A percentile compares a stretch with the other conserved stretches of the same genome.
phyloP scores from a whole-genome alignment of 2,113 vertebrate genomes.

The Prinia subflava region DNA sequence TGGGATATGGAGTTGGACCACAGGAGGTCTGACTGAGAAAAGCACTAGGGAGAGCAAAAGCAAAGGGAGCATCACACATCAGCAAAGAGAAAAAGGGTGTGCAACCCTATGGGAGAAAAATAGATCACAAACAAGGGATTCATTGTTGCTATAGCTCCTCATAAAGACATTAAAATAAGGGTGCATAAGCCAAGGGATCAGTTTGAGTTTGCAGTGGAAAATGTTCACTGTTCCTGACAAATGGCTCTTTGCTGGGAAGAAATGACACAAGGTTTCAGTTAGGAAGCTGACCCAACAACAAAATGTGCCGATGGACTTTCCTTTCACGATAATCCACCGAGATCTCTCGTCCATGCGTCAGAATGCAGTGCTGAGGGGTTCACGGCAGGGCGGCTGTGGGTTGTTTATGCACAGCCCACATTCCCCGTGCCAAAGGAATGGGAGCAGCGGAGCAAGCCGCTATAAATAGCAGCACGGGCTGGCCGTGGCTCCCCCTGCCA shows the following conservation, averaged over 20 bases:
- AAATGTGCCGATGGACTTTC: background rate
- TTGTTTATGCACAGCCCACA: background rate
- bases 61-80: background rate
- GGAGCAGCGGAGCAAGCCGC: background rate
- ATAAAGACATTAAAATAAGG: background rate
- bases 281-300: background rate
- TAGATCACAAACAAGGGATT: background rate
- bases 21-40: background rate
- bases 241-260: background rate
- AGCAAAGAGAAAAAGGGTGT: background rate
- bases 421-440: background rate
- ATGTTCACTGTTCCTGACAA: background rate
- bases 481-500: background rate
- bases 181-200: background rate
- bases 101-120: background rate
- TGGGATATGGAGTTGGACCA: background rate
- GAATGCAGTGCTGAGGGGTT: background rate
- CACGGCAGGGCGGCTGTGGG: background rate
- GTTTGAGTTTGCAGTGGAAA: background rate
- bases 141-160: background rate
- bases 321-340: background rate
- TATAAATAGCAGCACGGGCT: slow-evolving; percentile 29
- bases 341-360: background rate
- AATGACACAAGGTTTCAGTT: background rate
- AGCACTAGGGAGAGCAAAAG: background rate